Base-by-base conservation (phyloP, 2,888 invertebrate species). In the Leucoptera coffeella region DNA sequence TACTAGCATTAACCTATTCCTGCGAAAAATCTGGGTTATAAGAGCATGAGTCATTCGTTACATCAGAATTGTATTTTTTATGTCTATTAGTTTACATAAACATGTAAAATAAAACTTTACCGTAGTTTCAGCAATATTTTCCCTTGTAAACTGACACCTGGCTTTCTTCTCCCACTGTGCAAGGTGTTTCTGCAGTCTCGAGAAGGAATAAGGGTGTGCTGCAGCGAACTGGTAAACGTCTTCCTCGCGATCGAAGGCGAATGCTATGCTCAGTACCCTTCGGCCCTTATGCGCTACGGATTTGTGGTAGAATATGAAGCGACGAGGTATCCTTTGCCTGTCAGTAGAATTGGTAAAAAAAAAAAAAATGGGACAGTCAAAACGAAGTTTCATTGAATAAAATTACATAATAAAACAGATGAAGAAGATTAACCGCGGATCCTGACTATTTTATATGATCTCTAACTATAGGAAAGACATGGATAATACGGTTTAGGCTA, bases 201-300 rank as follows among this genome's bases (percentile, higher is more conserved):
- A 85, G 56, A 95, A 97, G n/a, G 94, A 91, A 52, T 97, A 99
- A 0, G 97, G 97, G 32, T 87, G 90, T 14, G 87, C 85, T 41
- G 96, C 78, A 2, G 93, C 82, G 59, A 99, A 97, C 50, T 96
- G 95, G 49, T 93, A 96, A 2, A 91, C 80, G 44, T 96, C 95
- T 39, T 93, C 92, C 50, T 95, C 94, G 29, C 82, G 81, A 55
- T 96, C 96, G 49, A 99, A 97, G 14, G 85, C 85, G 52, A 96
- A 96, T 0, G 91, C 85, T 49, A 97, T 85, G 43, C 92, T 94
- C 31, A 97, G 74, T 15, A 97, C 85, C 54, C 93, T 91, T 39
- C 95, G 87, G 30, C 88, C 86, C 38, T 85, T 82, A 56, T 99
- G 96, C 32, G 81, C 77, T 7, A 85, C 71, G 2, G 95, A 96